phyloP scores from a whole-genome alignment of 2,113 vertebrate genomes.

The Lampris incognitus region DNA sequence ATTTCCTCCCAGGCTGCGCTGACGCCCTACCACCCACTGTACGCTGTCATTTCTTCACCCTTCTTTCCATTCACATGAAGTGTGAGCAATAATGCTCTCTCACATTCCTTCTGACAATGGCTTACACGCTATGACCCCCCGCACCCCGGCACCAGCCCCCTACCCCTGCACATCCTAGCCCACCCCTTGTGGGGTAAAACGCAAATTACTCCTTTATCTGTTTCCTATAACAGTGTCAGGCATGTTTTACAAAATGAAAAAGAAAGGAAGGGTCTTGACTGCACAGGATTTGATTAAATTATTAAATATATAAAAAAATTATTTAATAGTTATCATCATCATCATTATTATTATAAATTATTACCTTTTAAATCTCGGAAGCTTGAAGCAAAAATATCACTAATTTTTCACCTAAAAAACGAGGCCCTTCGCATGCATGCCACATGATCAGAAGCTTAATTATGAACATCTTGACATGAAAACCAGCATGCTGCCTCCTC shows the following conservation, averaged over 20 bases:
- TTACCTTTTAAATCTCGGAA: neutral
- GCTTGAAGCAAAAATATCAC: neutral
- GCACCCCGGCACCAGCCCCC: constrained; percentile 25
- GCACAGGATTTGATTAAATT: neutral
- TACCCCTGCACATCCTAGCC: constrained; percentile 40
- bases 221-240: constrained; percentile 37
- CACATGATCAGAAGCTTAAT: constrained; percentile 64
- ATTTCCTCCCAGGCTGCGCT: constrained; percentile 78
- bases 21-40: constrained; percentile 81
- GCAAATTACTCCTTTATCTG: constrained; percentile 37
- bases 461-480: constrained; percentile 58
- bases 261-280: constrained; percentile 1
- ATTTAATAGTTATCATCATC: neutral
- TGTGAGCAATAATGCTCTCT: constrained; percentile 81
- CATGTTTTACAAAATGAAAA: neutral
- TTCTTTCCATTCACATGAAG: constrained; percentile 80
- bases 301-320: neutral
- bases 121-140: constrained; percentile 69
- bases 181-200: constrained; percentile 54
- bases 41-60: constrained; percentile 79
- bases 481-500: constrained; percentile 38
- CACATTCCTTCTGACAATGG: constrained; percentile 79
- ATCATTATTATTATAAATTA: constrained; percentile 5
- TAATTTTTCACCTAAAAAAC: constrained; percentile 28
- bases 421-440: constrained; percentile 13